These are phyloP conservation scores for Nerophis lumbriciformis DNA, from an alignment of 2,113 vertebrate genomes.

Conservation along the genomic window DNA sequence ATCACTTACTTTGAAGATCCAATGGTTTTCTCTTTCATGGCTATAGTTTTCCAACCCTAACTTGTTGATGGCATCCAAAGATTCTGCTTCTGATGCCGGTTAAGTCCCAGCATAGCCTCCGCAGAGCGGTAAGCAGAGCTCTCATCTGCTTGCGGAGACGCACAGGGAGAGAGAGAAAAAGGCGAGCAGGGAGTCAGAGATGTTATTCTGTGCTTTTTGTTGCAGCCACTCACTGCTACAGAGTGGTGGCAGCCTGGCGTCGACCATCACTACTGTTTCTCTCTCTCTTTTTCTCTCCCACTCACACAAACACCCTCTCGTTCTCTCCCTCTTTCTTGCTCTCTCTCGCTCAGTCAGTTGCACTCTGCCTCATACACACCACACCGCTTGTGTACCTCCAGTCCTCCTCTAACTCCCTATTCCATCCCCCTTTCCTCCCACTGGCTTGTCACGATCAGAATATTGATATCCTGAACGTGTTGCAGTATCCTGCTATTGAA, in stretches of 20 bases:
- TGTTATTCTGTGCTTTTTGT: constrained; percentile 89
- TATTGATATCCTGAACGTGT: constrained; percentile 73
- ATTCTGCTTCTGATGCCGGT: constrained; percentile 82
- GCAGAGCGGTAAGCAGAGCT: constrained; percentile 85
- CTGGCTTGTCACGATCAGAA: constrained; percentile 67
- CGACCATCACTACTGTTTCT: constrained; percentile 85
- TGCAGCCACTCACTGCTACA: constrained; percentile 96
- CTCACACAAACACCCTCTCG: constrained; percentile 45
- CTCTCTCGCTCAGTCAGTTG: constrained; percentile 54
- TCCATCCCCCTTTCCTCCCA: constrained; percentile 43
- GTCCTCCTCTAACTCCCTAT: constrained; percentile 54
- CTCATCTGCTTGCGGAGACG: constrained; percentile 86
- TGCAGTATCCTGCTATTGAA: constrained; percentile 63
- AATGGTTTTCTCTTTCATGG: constrained; percentile 63
- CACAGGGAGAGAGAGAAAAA: constrained; percentile 72
- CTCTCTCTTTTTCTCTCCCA: constrained; percentile 60
- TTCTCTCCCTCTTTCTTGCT: constrained; percentile 62
- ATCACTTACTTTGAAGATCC: constrained; percentile 80
- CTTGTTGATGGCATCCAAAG: constrained; percentile 97
- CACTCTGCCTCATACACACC: constrained; percentile 58
- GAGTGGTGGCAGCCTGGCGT: constrained; percentile 97
- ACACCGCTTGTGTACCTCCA: constrained; percentile 56
- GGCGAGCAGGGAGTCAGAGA: constrained; percentile 65
- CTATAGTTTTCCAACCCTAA: constrained; percentile 80
- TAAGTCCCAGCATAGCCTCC: constrained; percentile 71